A percentile compares a stretch with the other conserved stretches of the same genome.
Evolutionary conservation across 2,888 invertebrate species (phyloP).

Genomic region (Sphaerophoria taeniata): DNA sequence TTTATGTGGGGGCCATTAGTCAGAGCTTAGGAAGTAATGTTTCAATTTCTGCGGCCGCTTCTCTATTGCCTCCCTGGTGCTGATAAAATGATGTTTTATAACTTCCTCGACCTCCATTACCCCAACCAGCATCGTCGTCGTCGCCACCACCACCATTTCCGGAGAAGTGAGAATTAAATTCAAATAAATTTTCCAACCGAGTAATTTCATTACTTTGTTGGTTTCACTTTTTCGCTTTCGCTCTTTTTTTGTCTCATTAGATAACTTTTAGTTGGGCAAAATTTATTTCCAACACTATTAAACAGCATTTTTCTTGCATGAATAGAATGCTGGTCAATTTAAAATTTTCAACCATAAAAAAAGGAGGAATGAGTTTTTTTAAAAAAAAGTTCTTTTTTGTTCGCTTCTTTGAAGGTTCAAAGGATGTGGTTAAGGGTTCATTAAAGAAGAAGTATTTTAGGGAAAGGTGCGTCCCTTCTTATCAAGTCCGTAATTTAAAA

Average conservation of each 20-base stretch:
- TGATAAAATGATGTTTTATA: not conserved
- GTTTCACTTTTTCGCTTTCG: not conserved
- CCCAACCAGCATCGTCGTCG: too few relatives aligned
- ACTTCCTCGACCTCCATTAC: not conserved
- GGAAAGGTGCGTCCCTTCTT: not conserved
- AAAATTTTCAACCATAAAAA: not conserved
- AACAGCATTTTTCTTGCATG: slow-evolving; percentile 17
- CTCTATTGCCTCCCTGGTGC: not conserved
- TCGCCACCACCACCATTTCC: not conserved
- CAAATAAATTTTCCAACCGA: slow-evolving; percentile 36
- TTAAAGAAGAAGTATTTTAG: not conserved
- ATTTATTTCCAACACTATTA: slow-evolving; percentile 30
- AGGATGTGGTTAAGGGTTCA: not conserved
- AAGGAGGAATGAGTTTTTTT: not conserved
- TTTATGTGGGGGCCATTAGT: slow-evolving; percentile 14
- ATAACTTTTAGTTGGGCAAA: slow-evolving; percentile 2
- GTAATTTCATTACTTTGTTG: slow-evolving; percentile 12
- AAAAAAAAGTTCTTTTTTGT: slow-evolving; percentile 4
- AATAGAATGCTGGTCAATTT: slow-evolving; percentile 9
- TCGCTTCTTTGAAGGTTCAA: not conserved
- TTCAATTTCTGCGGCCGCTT: slow-evolving; percentile 1
- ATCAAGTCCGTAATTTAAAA: not conserved
- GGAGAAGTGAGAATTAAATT: slow-evolving; percentile 21
- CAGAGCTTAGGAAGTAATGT: slow-evolving; percentile 20
- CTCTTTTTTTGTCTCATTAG: not conserved